These are phyloP conservation scores for Canis aureus DNA, from an alignment of 2,113 vertebrate species.

Conservation along the genomic window DNA sequence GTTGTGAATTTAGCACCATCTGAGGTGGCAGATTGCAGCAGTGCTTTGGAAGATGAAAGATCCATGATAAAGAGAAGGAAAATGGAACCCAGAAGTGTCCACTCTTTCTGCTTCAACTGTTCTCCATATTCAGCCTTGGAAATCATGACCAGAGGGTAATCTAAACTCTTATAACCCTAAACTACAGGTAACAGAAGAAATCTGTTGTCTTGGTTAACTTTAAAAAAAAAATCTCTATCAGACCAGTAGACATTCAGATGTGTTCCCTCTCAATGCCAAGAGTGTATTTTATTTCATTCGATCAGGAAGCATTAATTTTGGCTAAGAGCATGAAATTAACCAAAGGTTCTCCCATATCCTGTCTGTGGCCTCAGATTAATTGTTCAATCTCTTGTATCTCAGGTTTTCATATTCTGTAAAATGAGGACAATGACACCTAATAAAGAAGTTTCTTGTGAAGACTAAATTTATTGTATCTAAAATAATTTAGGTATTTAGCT, in stretches of 20 bases:
- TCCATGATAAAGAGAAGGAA: not conserved
- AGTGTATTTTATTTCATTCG: not conserved
- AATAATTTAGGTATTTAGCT: no score
- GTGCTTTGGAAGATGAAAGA: conserved; percentile 18
- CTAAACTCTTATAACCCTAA: conserved; percentile 26
- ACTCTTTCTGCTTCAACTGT: not conserved
- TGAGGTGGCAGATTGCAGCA: not conserved
- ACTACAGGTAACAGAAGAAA: not conserved
- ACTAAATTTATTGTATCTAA: not conserved
- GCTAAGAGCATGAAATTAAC: not conserved
- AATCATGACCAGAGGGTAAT: conserved; percentile 1
- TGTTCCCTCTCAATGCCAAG: not conserved
- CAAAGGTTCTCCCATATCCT: not conserved
- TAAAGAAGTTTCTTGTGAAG: not conserved
- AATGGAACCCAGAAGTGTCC: not conserved
- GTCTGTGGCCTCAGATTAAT: not conserved
- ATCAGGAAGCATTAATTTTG: not conserved
- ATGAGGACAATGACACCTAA: not conserved
- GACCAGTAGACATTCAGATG: not conserved
- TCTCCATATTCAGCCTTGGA: conserved; percentile 6
- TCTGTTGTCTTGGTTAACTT: conserved; percentile 17
- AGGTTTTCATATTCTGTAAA: not conserved
- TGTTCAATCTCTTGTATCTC: not conserved
- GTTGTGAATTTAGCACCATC: not conserved
- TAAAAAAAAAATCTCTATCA: not conserved